Evolutionary conservation across 2,797 vertebrate species (phyloP).

Genomic region (Microctenopoma stevenorrisi): DNA sequence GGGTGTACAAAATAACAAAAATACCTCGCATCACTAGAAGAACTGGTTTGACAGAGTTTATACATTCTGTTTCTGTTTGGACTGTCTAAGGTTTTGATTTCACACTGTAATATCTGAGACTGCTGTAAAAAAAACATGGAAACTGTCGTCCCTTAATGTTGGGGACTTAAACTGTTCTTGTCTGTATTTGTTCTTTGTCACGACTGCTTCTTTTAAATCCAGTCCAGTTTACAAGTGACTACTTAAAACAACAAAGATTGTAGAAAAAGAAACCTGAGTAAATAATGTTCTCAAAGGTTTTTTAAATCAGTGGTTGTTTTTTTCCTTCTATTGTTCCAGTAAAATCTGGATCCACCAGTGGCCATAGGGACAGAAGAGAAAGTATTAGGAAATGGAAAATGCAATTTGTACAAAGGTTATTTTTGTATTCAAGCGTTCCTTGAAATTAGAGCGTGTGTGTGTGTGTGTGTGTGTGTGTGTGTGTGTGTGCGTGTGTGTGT

Average conservation of each 20-base stretch:
- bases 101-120: not conserved
- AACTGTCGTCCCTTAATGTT: not conserved
- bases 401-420: too few relatives aligned
- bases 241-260: too few relatives aligned
- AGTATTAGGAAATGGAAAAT: too few relatives aligned
- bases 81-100: not conserved
- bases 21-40: not conserved
- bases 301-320: too few relatives aligned
- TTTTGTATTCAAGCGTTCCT: not conserved
- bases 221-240: too few relatives aligned
- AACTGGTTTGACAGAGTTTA: conserved; percentile 22
- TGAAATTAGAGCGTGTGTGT: not conserved
- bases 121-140: not conserved
- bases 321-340: too few relatives aligned
- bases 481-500: too few relatives aligned
- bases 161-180: not conserved
- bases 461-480: not conserved
- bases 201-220: too few relatives aligned
- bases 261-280: too few relatives aligned
- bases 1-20: not conserved
- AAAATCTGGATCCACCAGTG: not conserved
- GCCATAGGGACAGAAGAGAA: too few relatives aligned
- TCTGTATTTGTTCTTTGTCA: not conserved
- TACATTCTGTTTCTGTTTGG: not conserved
- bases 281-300: too few relatives aligned